Evolutionary conservation across 2,888 invertebrate species (phyloP).

Genomic region (Hipparchia sbordonii): DNA sequence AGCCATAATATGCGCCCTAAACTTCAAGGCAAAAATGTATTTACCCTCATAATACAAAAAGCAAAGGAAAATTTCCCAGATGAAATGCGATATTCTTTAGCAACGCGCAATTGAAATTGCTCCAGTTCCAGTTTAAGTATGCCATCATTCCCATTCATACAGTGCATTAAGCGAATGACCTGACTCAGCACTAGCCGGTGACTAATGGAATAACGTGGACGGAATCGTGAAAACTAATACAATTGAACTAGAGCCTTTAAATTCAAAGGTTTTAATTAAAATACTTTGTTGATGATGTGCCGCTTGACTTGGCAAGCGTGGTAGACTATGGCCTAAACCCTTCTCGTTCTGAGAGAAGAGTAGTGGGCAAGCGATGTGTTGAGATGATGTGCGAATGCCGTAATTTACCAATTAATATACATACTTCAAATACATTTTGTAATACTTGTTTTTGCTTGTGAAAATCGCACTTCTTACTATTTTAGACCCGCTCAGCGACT

Average conservation of each 20-base stretch:
- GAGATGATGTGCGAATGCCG: too few species aligned
- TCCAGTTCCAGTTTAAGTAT: constrained; percentile 22
- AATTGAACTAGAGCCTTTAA: background rate
- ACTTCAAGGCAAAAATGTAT: too few species aligned
- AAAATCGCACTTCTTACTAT: too few species aligned
- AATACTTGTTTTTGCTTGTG: too few species aligned
- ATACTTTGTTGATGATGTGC: background rate
- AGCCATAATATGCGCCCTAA: too few species aligned
- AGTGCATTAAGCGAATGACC: constrained; percentile 23
- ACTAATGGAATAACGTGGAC: background rate
- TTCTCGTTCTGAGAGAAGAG: too few species aligned
- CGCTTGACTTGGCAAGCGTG: background rate
- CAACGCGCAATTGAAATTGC: constrained; percentile 10
- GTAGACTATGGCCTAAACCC: background rate
- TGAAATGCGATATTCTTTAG: constrained; percentile 5
- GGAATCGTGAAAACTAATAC: background rate
- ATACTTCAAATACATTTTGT: too few species aligned
- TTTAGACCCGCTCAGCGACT: too few species aligned
- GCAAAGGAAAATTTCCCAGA: background rate
- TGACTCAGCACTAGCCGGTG: background rate
- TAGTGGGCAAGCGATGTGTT: too few species aligned
- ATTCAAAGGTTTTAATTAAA: background rate
- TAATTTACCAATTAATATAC: too few species aligned
- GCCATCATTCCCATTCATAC: constrained; percentile 18
- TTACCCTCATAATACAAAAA: background rate